Evolutionary conservation across 2,888 invertebrate genomes (phyloP).

Genomic region (Galerucella pusilla): DNA sequence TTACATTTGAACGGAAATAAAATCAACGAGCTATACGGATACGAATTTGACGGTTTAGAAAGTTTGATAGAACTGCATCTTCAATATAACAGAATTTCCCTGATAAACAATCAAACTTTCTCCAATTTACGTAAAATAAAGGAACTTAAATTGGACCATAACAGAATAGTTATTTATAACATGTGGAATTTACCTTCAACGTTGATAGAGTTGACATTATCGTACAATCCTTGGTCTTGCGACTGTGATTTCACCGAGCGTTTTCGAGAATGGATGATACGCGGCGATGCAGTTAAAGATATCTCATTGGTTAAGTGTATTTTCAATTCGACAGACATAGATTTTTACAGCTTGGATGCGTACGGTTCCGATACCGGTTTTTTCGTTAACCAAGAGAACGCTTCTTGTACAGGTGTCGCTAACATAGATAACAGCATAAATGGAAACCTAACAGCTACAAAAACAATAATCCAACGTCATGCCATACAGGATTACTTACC

Average conservation of each 20-base stretch:
- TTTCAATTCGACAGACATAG: slow-evolving; percentile 72
- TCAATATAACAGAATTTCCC: slow-evolving; percentile 78
- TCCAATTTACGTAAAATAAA: slow-evolving; percentile 73
- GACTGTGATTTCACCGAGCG: slow-evolving; percentile 83
- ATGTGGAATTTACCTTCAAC: slow-evolving; percentile 78
- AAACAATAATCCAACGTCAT: slow-evolving; percentile 78
- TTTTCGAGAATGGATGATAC: slow-evolving; percentile 80
- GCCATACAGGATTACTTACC: slow-evolving; percentile 82
- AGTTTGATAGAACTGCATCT: slow-evolving; percentile 78
- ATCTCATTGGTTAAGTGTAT: slow-evolving; percentile 75
- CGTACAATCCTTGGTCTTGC: slow-evolving; percentile 84
- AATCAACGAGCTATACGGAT: slow-evolving; percentile 76
- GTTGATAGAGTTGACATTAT: slow-evolving; percentile 74
- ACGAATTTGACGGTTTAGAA: slow-evolving; percentile 83
- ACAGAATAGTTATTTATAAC: slow-evolving; percentile 75
- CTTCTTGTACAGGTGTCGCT: slow-evolving; percentile 72
- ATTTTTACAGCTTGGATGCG: slow-evolving; percentile 70
- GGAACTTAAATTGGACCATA: slow-evolving; percentile 77
- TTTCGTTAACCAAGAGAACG: slow-evolving; percentile 71
- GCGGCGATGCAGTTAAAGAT: slow-evolving; percentile 75
- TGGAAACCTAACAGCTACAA: slow-evolving; percentile 76
- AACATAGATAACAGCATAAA: slow-evolving; percentile 77
- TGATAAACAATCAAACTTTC: slow-evolving; percentile 80
- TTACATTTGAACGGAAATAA: slow-evolving; percentile 82
- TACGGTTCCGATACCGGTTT: slow-evolving; percentile 73